phyloP scores from a whole-genome alignment of 1,140 invertebrate species.

The Pseudomyrmex cubaensis region DNA sequence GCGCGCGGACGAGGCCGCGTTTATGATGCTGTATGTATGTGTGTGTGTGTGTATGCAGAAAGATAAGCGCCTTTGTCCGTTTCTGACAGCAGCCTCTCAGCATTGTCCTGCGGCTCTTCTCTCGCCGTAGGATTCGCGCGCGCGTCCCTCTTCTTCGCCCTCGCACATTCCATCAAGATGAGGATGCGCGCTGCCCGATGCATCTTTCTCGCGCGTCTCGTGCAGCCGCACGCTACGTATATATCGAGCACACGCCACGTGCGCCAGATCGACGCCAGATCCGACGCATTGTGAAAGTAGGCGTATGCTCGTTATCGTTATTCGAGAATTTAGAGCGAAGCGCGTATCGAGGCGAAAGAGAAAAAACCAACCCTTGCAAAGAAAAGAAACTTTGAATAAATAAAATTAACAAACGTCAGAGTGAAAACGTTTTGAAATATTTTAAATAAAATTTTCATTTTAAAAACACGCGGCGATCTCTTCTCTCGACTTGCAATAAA shows the following conservation, averaged over 20 bases:
- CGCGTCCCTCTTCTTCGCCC: constrained; percentile 22
- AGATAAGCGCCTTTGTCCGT: constrained; percentile 72
- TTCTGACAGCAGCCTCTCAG: constrained; percentile 34
- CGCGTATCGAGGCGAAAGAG: background rate
- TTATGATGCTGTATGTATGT: background rate
- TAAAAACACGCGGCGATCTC: too few species aligned
- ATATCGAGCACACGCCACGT: background rate
- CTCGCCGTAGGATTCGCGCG: constrained; percentile 12
- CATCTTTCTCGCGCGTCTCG: constrained; percentile 13
- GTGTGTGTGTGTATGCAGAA: constrained; percentile 36
- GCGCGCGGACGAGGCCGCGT: background rate
- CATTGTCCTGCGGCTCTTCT: constrained; percentile 62
- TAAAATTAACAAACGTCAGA: too few species aligned
- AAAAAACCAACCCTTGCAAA: background rate
- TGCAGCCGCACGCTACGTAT: too few species aligned
- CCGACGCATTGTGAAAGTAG: background rate
- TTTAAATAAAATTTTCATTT: too few species aligned
- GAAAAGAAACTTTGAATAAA: background rate
- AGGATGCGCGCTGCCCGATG: background rate
- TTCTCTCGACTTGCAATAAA: too few species aligned
- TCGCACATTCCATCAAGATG: background rate
- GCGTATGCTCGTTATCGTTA: background rate
- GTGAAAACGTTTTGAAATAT: too few species aligned
- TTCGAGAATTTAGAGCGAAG: background rate
- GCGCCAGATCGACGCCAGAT: background rate